These are phyloP conservation scores for Dasypus novemcinctus DNA, from an alignment of 2,113 vertebrate species.

Conservation along the genomic window DNA sequence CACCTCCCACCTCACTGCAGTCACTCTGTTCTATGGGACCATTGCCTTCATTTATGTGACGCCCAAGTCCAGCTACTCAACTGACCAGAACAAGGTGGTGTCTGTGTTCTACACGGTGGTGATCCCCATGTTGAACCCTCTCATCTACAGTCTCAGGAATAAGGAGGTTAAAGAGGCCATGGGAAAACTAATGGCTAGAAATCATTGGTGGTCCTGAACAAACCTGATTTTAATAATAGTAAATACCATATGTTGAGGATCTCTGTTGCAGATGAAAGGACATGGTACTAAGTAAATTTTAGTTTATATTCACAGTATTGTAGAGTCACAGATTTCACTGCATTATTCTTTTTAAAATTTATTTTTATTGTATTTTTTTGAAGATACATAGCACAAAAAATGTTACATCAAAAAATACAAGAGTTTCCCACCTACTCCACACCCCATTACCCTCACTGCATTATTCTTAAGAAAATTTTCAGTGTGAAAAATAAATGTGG, in stretches of 20 bases:
- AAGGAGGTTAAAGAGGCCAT: constrained; percentile 66
- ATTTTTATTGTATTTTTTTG: too few relatives aligned
- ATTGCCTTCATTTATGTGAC: constrained; percentile 69
- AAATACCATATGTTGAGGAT: not conserved
- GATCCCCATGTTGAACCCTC: constrained; percentile 68
- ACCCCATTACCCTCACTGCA: too few relatives aligned
- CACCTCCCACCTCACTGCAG: constrained; percentile 59
- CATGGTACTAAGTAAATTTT: not conserved
- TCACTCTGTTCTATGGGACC: constrained; percentile 67
- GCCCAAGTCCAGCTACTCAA: constrained; percentile 71
- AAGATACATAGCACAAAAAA: too few relatives aligned
- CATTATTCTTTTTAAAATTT: too few relatives aligned
- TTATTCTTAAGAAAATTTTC: not conserved
- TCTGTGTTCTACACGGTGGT: constrained; percentile 68
- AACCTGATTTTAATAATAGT: constrained; percentile 3
- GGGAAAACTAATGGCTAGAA: constrained; percentile 40
- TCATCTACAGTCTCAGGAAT: constrained; percentile 72
- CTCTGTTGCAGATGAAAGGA: not conserved
- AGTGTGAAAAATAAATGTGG: not conserved
- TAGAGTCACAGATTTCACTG: not conserved
- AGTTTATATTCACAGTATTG: not conserved
- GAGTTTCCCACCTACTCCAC: too few relatives aligned
- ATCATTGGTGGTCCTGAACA: not conserved
- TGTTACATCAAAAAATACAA: too few relatives aligned
- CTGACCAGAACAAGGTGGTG: constrained; percentile 65